phyloP scores from a whole-genome alignment of 2,888 invertebrate species.

The Dorcus parallelipipedus region DNA sequence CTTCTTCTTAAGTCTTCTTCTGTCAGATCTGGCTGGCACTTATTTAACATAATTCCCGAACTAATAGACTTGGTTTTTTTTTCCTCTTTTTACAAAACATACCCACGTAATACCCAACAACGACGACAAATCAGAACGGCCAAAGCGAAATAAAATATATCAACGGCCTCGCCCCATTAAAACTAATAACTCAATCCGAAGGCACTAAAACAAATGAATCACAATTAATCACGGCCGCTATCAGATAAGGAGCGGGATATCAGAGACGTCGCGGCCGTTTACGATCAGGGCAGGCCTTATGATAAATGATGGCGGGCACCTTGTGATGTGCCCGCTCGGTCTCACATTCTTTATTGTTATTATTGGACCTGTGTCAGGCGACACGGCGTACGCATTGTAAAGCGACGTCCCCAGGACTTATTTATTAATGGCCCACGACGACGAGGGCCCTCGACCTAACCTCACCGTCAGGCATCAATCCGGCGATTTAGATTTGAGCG shows the following conservation, averaged over 20 bases:
- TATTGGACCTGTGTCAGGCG: neutral
- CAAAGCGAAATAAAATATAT: neutral
- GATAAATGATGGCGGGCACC: slow-evolving; percentile 26
- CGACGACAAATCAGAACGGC: too few species aligned
- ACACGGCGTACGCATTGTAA: neutral
- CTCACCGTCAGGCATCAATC: too few species aligned
- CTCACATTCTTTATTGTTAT: slow-evolving; percentile 1
- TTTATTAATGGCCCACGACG: too few species aligned
- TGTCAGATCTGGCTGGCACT: too few species aligned
- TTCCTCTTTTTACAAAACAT: too few species aligned
- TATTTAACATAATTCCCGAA: too few species aligned
- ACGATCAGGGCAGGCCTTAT: slow-evolving; percentile 24
- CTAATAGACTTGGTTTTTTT: too few species aligned
- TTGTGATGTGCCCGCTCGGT: neutral
- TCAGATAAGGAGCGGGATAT: slow-evolving; percentile 7
- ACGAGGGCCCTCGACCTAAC: too few species aligned
- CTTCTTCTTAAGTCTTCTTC: neutral
- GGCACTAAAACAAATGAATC: slow-evolving; percentile 13
- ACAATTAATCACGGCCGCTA: slow-evolving; percentile 9
- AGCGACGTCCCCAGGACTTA: neutral
- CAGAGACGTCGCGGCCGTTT: slow-evolving; percentile 19
- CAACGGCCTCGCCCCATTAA: slow-evolving; percentile 3
- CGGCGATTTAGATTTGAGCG: too few species aligned
- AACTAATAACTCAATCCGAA: slow-evolving; percentile 11
- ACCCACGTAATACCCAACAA: too few species aligned